These are phyloP conservation scores for Tetragnatha montana DNA, from an alignment of 2,888 invertebrate genomes.

Conservation along the genomic window DNA sequence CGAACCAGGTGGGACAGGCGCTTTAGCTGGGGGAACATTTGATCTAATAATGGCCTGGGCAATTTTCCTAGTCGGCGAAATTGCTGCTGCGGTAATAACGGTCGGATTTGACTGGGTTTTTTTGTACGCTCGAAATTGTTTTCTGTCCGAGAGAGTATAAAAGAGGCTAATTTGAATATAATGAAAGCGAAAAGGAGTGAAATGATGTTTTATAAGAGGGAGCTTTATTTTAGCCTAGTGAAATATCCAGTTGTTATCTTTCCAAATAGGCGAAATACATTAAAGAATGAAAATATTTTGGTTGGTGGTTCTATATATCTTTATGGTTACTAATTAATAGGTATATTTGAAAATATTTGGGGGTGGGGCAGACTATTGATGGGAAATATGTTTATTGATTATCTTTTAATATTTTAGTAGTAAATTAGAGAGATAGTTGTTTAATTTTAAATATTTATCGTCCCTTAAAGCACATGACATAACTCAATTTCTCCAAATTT, in stretches of 20 bases:
- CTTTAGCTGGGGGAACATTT: conserved; percentile 43
- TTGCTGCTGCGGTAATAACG: conserved; percentile 56
- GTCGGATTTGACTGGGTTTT: conserved; percentile 57
- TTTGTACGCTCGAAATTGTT: conserved; percentile 53
- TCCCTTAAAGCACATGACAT: too few species aligned
- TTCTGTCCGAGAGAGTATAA: conserved; percentile 9
- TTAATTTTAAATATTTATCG: too few species aligned
- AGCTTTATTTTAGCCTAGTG: neutral
- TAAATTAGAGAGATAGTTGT: too few species aligned
- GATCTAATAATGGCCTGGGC: conserved; percentile 50
- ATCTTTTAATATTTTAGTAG: too few species aligned
- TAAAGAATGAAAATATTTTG: neutral
- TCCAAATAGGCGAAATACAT: neutral
- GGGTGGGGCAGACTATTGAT: neutral
- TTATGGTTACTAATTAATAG: neutral
- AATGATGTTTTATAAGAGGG: conserved; percentile 34
- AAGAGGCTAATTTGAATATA: conserved; percentile 60
- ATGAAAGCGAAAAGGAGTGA: conserved; percentile 23
- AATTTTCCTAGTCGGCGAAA: conserved; percentile 56
- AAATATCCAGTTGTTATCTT: conserved; percentile 9
- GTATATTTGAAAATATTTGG: neutral
- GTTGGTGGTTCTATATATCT: neutral
- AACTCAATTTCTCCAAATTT: too few species aligned
- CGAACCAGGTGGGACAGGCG: neutral
- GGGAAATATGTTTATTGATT: neutral